phyloP scores from a whole-genome alignment of 2,888 invertebrate species.

The Abscondita cerata region DNA sequence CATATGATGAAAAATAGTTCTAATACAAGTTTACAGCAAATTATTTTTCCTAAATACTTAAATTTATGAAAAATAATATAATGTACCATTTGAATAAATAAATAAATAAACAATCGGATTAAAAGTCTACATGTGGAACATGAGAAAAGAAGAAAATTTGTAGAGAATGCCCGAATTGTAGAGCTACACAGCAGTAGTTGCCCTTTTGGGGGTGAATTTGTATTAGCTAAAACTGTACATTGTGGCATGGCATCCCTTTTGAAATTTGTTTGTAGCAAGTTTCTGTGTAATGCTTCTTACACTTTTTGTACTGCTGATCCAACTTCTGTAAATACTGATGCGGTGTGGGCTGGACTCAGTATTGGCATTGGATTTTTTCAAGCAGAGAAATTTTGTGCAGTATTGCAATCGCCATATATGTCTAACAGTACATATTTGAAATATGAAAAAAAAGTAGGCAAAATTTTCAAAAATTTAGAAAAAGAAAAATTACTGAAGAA shows the following conservation, averaged over 20 bases:
- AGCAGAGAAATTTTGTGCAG: slow-evolving; percentile 5
- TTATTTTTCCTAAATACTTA: not conserved
- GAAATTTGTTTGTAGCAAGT: not conserved
- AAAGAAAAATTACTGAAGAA: not conserved
- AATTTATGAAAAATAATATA: slow-evolving; percentile 1
- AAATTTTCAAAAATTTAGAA: not conserved
- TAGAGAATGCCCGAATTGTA: not conserved
- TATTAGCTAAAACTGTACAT: slow-evolving; percentile 1
- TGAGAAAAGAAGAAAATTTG: slow-evolving; percentile 1
- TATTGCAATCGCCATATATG: slow-evolving; percentile 5
- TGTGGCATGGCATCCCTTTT: not conserved
- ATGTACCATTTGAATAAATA: not conserved
- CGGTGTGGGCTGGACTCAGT: not conserved
- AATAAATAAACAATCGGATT: not conserved
- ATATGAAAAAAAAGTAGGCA: not conserved
- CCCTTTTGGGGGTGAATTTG: not conserved
- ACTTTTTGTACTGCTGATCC: not conserved
- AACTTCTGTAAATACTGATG: not conserved
- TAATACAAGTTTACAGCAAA: too few relatives aligned
- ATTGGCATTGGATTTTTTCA: slow-evolving; percentile 5
- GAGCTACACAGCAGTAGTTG: slow-evolving; percentile 1
- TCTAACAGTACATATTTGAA: slow-evolving; percentile 5
- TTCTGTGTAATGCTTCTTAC: not conserved
- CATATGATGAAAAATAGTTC: too few relatives aligned
- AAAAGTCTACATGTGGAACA: not conserved